Evolutionary conservation across 2,113 vertebrate species (phyloP).

Genomic region (Colistium nudipinnis): DNA sequence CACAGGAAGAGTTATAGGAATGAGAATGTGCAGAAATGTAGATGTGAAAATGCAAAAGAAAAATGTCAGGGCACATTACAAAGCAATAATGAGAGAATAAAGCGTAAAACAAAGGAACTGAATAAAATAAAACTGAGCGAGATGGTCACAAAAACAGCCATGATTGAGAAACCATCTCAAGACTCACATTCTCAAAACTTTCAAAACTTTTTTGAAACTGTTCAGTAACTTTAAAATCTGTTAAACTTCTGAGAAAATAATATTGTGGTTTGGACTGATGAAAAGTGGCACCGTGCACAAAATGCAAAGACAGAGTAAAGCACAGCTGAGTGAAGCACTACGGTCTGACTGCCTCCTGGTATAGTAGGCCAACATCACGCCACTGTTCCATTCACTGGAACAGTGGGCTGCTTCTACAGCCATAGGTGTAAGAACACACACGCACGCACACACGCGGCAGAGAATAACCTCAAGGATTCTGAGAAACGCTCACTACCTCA

Average conservation of each 20-base stretch:
- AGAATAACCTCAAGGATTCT: conserved; percentile 70
- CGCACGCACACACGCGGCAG: background rate
- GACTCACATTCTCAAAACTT: too few species aligned
- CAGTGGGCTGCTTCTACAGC: conserved; percentile 66
- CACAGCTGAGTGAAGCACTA: background rate
- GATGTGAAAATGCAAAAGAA: too few species aligned
- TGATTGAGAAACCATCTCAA: too few species aligned
- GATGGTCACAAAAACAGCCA: too few species aligned
- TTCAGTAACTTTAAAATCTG: too few species aligned
- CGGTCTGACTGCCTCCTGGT: conserved; percentile 29
- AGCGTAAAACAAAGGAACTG: too few species aligned
- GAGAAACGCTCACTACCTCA: conserved; percentile 67
- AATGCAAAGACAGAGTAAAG: background rate
- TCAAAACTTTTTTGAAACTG: too few species aligned
- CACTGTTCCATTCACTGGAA: conserved; percentile 65
- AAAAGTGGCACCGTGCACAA: background rate
- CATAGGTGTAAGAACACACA: conserved; percentile 4
- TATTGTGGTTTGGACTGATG: too few species aligned
- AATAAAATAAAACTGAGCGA: too few species aligned
- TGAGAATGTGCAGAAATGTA: background rate
- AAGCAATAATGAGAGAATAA: too few species aligned
- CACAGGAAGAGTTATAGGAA: background rate
- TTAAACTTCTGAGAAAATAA: too few species aligned
- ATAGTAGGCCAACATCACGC: conserved; percentile 52
- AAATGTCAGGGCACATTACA: too few species aligned